Evolutionary conservation across 2,888 invertebrate genomes (phyloP).

Genomic region (Yponomeuta plumbellus): DNA sequence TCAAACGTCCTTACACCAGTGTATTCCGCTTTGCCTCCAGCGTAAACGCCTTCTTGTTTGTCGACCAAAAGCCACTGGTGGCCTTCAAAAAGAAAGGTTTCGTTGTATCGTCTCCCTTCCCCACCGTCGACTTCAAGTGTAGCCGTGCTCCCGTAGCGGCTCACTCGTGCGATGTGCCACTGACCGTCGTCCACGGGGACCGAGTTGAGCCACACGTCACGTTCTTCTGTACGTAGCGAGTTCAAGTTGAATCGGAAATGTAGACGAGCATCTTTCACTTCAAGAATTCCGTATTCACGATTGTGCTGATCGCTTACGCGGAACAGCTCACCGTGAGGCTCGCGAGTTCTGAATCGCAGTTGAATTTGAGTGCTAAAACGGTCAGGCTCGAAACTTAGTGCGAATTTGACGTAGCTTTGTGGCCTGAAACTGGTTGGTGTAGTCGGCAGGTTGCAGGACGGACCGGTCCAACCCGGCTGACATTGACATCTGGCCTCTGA

Average conservation of each 20-base stretch:
- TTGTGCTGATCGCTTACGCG: conserved; percentile 96
- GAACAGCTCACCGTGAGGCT: conserved; percentile 95
- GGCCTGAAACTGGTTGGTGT: conserved; percentile 94
- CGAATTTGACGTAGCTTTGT: conserved; percentile 97
- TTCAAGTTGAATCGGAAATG: conserved; percentile 96
- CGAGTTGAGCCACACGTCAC: conserved; percentile 91
- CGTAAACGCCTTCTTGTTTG: conserved; percentile 96
- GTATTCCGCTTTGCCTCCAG: conserved; percentile 96
- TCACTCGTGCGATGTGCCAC: conserved; percentile 96
- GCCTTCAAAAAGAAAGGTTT: conserved; percentile 92
- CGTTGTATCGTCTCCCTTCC: conserved; percentile 94
- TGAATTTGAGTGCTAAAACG: conserved; percentile 95
- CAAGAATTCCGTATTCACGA: conserved; percentile 93
- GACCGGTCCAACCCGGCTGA: conserved; percentile 96
- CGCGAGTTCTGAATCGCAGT: conserved; percentile 93
- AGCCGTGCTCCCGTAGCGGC: conserved; percentile 94
- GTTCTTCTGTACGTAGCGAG: conserved; percentile 91
- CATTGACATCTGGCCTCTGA: conserved; percentile 95
- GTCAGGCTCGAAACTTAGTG: conserved; percentile 94
- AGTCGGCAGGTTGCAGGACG: conserved; percentile 89
- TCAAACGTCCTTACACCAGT: conserved; percentile 95
- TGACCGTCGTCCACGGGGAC: conserved; percentile 96
- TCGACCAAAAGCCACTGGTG: conserved; percentile 95
- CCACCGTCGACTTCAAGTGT: conserved; percentile 96
- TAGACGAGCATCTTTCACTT: conserved; percentile 92